These are phyloP conservation scores for Hesperophylax magnus DNA, from an alignment of 1,140 invertebrate genomes.

Conservation along the genomic window DNA sequence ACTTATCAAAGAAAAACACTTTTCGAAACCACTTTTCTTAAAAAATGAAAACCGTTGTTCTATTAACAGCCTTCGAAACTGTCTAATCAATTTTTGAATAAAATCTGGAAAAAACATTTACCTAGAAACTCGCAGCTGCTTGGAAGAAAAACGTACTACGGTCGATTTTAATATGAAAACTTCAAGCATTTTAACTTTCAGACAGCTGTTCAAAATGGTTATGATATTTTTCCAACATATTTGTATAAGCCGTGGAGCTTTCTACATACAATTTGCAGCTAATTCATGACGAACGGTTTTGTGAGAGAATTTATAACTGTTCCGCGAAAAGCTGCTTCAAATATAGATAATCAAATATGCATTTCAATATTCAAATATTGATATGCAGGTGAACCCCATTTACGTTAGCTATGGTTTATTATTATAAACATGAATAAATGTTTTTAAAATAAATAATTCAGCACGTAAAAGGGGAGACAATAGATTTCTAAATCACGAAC, in stretches of 20 bases:
- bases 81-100: constrained; percentile 8
- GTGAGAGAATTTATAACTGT: not conserved
- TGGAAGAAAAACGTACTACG: constrained; percentile 7
- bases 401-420: too few relatives aligned
- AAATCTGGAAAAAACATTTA: constrained; percentile 8
- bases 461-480: too few relatives aligned
- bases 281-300: not conserved
- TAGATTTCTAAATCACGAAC: too few relatives aligned
- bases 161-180: constrained; percentile 46
- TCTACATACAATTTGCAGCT: not conserved
- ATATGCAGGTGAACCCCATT: too few relatives aligned
- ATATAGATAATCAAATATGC: too few relatives aligned
- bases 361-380: too few relatives aligned
- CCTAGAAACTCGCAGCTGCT: not conserved
- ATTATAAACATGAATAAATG: too few relatives aligned
- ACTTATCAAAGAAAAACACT: not conserved
- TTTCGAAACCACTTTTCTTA: not conserved
- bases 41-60: not conserved
- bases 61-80: constrained; percentile 17
- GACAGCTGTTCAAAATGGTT: constrained; percentile 37
- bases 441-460: too few relatives aligned
- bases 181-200: constrained; percentile 41
- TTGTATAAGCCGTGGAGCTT: constrained; percentile 8
- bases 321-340: not conserved
- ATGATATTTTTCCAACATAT: constrained; percentile 31